These are phyloP conservation scores for Florisuga fusca DNA, from an alignment of 2,797 vertebrate species.

Conservation along the genomic window DNA sequence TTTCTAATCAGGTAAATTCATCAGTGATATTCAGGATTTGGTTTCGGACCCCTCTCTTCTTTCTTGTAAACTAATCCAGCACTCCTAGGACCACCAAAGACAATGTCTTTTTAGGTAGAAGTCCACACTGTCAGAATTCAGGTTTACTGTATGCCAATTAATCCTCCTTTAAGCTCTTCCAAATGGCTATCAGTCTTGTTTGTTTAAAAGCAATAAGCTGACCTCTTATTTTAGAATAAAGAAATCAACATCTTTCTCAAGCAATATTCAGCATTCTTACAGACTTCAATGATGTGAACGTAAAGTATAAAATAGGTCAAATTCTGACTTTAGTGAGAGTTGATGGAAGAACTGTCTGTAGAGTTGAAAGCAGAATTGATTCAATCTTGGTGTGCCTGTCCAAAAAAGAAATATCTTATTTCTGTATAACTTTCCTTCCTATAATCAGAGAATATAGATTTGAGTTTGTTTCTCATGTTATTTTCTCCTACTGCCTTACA, in stretches of 20 bases:
- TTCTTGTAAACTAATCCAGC: conserved; percentile 59
- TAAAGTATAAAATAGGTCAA: conserved; percentile 59
- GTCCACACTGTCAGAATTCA: conserved; percentile 38
- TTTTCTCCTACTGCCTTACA: neutral
- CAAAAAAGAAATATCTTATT: neutral
- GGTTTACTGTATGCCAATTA: conserved; percentile 57
- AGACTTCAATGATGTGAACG: conserved; percentile 39
- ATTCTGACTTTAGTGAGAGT: conserved; percentile 52
- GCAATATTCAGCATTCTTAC: conserved; percentile 53
- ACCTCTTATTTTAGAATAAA: conserved; percentile 45
- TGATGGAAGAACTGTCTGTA: conserved; percentile 17
- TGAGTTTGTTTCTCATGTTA: neutral
- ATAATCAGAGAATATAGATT: neutral
- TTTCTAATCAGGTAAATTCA: conserved; percentile 52
- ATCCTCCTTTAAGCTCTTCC: conserved; percentile 49
- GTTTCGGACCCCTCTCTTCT: conserved; percentile 33
- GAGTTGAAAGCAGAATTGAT: conserved; percentile 39
- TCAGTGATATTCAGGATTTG: conserved; percentile 23
- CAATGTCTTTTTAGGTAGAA: conserved; percentile 52
- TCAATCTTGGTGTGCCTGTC: neutral
- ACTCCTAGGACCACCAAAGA: conserved; percentile 54
- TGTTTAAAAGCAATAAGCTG: conserved; percentile 47
- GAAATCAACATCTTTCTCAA: conserved; percentile 47
- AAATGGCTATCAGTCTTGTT: conserved; percentile 54
- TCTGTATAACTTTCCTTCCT: neutral